Conservation (phyloP, 2,113 vertebrate genomes). For the Petroica traversi region DNA sequence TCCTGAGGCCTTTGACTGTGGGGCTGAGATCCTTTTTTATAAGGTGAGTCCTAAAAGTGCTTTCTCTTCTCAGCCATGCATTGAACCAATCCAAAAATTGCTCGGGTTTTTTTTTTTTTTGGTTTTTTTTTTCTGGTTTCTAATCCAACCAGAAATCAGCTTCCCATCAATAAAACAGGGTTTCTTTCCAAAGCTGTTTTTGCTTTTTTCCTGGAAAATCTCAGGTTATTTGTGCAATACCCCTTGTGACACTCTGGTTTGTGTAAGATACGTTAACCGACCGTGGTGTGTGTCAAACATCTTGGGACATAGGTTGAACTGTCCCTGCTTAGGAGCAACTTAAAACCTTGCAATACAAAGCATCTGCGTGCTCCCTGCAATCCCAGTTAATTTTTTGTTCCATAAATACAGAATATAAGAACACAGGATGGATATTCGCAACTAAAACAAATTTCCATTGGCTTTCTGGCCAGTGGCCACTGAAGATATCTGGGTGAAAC, state of each 20-base stretch:
- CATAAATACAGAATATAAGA: neutral
- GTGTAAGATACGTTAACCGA: conserved; percentile 36
- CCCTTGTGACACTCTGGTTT: conserved; percentile 34
- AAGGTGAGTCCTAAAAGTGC: fast-evolving
- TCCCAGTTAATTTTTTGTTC: neutral
- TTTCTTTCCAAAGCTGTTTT: fast-evolving
- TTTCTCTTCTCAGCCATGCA: neutral
- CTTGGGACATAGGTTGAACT: neutral
- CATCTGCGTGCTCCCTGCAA: fast-evolving
- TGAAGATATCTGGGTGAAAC: neutral
- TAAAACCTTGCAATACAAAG: neutral
- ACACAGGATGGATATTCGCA: neutral
- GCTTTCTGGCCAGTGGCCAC: neutral
- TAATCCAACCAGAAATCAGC: neutral
- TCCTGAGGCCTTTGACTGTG: neutral
- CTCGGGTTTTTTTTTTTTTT: too few relatives aligned
- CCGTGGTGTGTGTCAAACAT: neutral
- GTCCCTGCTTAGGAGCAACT: neutral
- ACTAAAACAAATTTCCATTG: neutral
- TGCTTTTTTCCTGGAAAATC: neutral
- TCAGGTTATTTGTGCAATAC: neutral
- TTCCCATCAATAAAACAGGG: neutral
- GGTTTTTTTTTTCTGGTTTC: neutral
- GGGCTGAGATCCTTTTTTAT: neutral
- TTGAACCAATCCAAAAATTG: neutral